phyloP scores from a whole-genome alignment of 2,113 vertebrate genomes.

The Brachyhypopomus occidentalis region DNA sequence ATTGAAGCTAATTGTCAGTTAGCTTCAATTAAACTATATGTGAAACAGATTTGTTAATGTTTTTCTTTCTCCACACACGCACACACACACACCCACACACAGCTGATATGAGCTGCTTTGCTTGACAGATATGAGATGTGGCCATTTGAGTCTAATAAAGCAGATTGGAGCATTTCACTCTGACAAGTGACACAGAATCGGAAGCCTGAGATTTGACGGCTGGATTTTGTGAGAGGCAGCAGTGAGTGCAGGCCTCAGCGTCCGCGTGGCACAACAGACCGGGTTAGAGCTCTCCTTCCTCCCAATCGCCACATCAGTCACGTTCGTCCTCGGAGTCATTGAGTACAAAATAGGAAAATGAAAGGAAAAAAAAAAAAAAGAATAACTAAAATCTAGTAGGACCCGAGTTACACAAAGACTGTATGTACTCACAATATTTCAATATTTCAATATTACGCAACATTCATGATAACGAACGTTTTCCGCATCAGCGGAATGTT shows the following conservation, averaged over 20 bases:
- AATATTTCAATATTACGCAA: constrained; percentile 11
- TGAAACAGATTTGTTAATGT: constrained; percentile 9
- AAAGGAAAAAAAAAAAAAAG: not conserved
- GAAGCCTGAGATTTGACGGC: constrained; percentile 53
- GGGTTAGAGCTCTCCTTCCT: constrained; percentile 37
- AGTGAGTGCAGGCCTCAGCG: constrained; percentile 48
- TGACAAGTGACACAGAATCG: constrained; percentile 32
- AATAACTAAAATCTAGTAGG: not conserved
- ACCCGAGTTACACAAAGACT: not conserved
- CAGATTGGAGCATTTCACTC: constrained; percentile 29
- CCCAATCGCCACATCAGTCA: constrained; percentile 28
- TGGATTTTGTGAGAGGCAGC: constrained; percentile 51
- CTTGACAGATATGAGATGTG: constrained; percentile 42
- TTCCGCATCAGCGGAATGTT: not conserved
- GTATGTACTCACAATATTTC: not conserved
- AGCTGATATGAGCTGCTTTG: constrained; percentile 16
- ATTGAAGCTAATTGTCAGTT: constrained; percentile 12
- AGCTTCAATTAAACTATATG: constrained; percentile 5
- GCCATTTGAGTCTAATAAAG: constrained; percentile 52
- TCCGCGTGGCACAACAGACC: constrained; percentile 47
- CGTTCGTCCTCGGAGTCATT: not conserved
- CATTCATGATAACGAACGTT: not conserved
- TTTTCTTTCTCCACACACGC: not conserved
- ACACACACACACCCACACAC: constrained; percentile 3
- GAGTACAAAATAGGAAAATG: not conserved